Percentiles rank a stretch among this genome's conserved stretches.
Evolutionary conservation across 2,888 invertebrate genomes (phyloP).

Genomic region (Andrena trimmerana): DNA sequence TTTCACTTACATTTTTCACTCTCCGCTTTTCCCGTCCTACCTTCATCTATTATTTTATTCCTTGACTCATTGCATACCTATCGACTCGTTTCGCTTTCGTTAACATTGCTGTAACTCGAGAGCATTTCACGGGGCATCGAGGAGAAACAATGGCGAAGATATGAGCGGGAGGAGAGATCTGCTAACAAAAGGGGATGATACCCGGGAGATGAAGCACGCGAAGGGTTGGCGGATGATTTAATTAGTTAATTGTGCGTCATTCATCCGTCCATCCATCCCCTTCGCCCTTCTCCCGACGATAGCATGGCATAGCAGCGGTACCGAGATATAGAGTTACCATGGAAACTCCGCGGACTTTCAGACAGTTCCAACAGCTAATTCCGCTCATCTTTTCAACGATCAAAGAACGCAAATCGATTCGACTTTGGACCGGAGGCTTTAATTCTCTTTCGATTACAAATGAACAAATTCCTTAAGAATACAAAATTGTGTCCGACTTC

Average conservation of each 20-base stretch:
- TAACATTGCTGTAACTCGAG: neutral
- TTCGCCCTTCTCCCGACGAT: slow-evolving; percentile 71
- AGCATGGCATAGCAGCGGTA: slow-evolving; percentile 41
- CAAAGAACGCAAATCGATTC: slow-evolving; percentile 44
- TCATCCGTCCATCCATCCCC: slow-evolving; percentile 85
- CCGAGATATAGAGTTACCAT: slow-evolving; percentile 74
- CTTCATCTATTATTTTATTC: neutral
- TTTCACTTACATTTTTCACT: neutral
- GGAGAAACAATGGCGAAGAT: slow-evolving; percentile 73
- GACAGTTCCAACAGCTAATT: slow-evolving; percentile 66
- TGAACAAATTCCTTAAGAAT: too few species aligned
- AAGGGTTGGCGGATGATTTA: slow-evolving; percentile 84
- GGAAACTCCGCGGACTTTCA: slow-evolving; percentile 76
- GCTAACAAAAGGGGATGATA: slow-evolving; percentile 79
- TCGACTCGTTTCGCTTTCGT: neutral
- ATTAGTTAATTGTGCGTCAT: slow-evolving; percentile 85
- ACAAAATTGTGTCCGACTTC: too few species aligned
- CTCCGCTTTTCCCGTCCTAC: neutral
- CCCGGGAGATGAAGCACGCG: slow-evolving; percentile 80
- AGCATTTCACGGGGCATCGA: slow-evolving; percentile 38
- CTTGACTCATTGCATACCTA: slow-evolving; percentile 2
- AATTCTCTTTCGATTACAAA: neutral
- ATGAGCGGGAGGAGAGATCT: slow-evolving; percentile 74
- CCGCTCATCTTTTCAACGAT: slow-evolving; percentile 40
- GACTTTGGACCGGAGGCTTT: neutral